Evolutionary conservation across 2,797 vertebrate species (phyloP).

Genomic region (Gymnothorax javanicus): DNA sequence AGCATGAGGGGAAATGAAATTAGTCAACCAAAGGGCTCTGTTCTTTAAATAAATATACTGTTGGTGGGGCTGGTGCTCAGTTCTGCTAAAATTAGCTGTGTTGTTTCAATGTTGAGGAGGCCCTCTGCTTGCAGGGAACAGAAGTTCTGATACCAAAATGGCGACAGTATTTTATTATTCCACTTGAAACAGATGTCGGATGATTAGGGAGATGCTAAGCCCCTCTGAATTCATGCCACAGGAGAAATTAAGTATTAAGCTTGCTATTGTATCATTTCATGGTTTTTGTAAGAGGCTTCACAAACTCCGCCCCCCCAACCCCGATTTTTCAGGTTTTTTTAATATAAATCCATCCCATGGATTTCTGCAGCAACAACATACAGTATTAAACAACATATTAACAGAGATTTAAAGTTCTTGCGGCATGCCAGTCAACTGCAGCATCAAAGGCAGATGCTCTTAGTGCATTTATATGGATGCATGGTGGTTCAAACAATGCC

Average conservation of each 20-base stretch:
- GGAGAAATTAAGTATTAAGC: slow-evolving; percentile 23
- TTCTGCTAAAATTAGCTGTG: neutral
- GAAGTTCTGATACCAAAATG: neutral
- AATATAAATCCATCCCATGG: neutral
- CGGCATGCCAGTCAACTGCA: too few species aligned
- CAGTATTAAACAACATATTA: neutral
- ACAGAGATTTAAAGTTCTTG: neutral
- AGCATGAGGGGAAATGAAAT: neutral
- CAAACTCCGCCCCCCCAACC: too few species aligned
- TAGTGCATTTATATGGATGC: neutral
- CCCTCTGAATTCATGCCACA: slow-evolving; percentile 19
- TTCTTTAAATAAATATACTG: neutral
- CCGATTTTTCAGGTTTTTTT: neutral
- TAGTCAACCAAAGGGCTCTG: neutral
- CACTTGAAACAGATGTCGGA: neutral
- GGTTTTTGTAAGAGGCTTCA: neutral
- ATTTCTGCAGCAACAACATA: neutral
- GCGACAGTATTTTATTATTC: neutral
- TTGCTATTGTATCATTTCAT: neutral
- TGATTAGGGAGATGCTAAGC: slow-evolving; percentile 21
- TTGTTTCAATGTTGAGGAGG: neutral
- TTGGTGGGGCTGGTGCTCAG: neutral
- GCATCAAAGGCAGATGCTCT: neutral
- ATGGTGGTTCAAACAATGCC: neutral
- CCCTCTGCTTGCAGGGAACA: neutral